Evolutionary conservation across 2,888 invertebrate species (phyloP).

Genomic region (Aspidiotus rigidus): DNA sequence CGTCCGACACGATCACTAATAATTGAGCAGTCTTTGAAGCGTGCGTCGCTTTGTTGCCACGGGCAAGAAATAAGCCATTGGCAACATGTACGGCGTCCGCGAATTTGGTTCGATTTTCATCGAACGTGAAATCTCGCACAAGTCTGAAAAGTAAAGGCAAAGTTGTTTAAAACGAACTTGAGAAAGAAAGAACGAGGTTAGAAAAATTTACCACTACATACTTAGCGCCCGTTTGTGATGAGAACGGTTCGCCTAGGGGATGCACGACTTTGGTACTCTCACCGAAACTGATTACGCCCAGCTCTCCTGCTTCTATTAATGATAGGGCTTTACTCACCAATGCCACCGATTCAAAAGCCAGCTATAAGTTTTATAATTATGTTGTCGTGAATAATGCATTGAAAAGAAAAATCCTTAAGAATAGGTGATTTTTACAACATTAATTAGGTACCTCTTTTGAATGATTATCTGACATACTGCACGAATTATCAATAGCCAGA

Average conservation of each 20-base stretch:
- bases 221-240: constrained; percentile 72
- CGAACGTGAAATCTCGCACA: constrained; percentile 72
- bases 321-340: constrained; percentile 79
- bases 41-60: constrained; percentile 42
- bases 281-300: constrained; percentile 86
- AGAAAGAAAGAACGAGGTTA: background rate
- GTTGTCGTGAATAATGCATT: no score
- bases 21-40: constrained; percentile 56
- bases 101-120: constrained; percentile 80
- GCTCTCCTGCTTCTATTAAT: constrained; percentile 84
- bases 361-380: constrained; percentile 39
- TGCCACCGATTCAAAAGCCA: constrained; percentile 91
- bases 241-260: constrained; percentile 74
- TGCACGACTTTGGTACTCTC: constrained; percentile 78
- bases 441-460: constrained; percentile 51
- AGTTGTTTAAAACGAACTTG: background rate
- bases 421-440: background rate
- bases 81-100: constrained; percentile 72
- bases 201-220: constrained; percentile 37
- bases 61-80: constrained; percentile 52
- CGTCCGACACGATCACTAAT: constrained; percentile 88
- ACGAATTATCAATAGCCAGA: constrained; percentile 92
- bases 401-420: background rate
- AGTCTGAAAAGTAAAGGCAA: constrained; percentile 45
- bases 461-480: constrained; percentile 78